Conservation (phyloP, 1,140 invertebrate genomes). For the Mactra quadrangularis region DNA sequence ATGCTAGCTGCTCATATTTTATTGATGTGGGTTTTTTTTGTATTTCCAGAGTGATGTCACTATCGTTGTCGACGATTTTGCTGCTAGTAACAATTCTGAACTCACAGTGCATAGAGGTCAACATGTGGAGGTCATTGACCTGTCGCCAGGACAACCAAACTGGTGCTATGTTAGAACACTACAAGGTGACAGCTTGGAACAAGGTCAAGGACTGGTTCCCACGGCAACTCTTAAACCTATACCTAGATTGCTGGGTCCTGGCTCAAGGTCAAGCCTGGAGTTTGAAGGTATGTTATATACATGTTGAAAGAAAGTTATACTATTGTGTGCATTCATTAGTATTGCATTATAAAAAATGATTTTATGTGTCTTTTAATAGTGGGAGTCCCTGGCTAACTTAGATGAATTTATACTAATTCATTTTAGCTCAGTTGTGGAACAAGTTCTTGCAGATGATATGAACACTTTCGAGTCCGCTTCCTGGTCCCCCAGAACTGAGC, state of each 20-base stretch:
- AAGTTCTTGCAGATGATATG: too few species aligned
- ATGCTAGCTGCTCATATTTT: too few species aligned
- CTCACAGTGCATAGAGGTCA: slow-evolving; percentile 85
- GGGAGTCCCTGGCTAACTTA: too few species aligned
- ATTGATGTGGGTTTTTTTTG: too few species aligned
- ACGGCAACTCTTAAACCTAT: slow-evolving; percentile 92
- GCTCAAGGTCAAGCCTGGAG: slow-evolving; percentile 80
- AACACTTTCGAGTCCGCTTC: too few species aligned
- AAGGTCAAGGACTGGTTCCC: slow-evolving; percentile 91
- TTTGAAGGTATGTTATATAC: slow-evolving; percentile 76
- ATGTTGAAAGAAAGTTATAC: too few species aligned
- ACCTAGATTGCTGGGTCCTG: slow-evolving; percentile 73
- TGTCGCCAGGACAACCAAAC: slow-evolving; percentile 83
- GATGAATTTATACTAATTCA: too few species aligned
- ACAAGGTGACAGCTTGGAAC: slow-evolving; percentile 75
- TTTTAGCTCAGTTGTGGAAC: too few species aligned
- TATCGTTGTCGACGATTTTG: slow-evolving; percentile 79
- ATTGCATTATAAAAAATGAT: too few species aligned
- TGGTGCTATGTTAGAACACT: slow-evolving; percentile 83
- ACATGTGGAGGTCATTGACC: slow-evolving; percentile 95
- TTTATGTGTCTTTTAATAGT: too few species aligned
- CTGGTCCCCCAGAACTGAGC: too few species aligned
- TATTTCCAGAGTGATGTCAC: slow-evolving; percentile 78
- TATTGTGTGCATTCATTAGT: too few species aligned
- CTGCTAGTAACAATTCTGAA: slow-evolving; percentile 75